Evolutionary conservation across 2,888 invertebrate species (phyloP), one percentile per base, ranked within the genome.

Genomic region (Fabriciana adippe): DNA sequence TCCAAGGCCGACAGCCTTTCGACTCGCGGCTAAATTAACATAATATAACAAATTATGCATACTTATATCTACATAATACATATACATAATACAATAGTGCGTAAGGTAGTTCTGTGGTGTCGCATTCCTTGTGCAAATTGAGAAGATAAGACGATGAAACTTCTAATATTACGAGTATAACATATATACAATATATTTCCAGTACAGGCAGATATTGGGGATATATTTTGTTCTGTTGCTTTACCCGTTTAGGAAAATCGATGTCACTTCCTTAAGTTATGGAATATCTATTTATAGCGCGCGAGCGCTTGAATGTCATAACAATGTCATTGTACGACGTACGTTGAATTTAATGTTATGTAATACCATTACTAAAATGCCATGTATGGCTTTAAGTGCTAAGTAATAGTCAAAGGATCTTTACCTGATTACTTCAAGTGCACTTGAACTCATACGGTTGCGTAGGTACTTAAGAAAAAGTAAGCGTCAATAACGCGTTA

Each of bases 1-100:
- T 73, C 76, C 89, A 89, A 90, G 91, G 91, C 77, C 89, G 78
- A 73, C 84, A 73, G 86, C 89, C 88, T 90, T 89, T 90, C 89
- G 83, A 87, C 81, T 85, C 77, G 73, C 77, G 73, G 72, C 77
- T 76, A 76, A 81, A 86, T 88, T 89, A 86, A 81, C 88, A 88
- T 89, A 86, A 83, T 85, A 82, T 81, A 83, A 85, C 81, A 82
- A 82, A 84, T 81, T 81, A 83, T 79, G 80, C 75, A 79, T 80
- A 76, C 64, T 67, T 73, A 73, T 64, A 67, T 65, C 45, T 31
- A 35, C 35, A 35, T 35, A 35, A 6, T 6, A 35, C 35, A 35
- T 67, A 66, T 61, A 67, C 59, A 59, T 51, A 54, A 56, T 55
- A 62, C 26, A 45, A 56, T 41, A 53, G 50, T 65, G 50, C 57